These are phyloP conservation scores for Panthera uncia DNA, from an alignment of 2,113 vertebrate species.

Conservation along the genomic window DNA sequence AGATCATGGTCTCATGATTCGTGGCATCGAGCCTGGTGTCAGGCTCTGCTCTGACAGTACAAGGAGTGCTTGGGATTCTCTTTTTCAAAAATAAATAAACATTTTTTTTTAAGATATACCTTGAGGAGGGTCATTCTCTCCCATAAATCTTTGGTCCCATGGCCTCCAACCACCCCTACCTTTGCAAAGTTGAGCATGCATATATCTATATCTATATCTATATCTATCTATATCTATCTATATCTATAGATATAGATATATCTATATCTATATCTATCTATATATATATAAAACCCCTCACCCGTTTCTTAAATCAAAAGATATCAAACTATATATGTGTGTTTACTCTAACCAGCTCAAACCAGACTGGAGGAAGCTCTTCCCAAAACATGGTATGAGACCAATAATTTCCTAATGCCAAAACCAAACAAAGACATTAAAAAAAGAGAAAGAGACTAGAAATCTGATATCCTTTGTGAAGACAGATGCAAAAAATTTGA, in stretches of 20 bases:
- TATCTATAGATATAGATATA: too few species aligned
- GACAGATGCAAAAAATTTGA: neutral
- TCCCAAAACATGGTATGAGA: neutral
- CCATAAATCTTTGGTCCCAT: neutral
- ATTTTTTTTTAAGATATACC: neutral
- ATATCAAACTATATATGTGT: neutral
- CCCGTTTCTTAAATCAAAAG: neutral
- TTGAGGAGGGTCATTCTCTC: neutral
- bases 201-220: neutral
- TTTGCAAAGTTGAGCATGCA: neutral
- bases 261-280: too few species aligned
- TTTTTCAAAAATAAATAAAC: too few species aligned
- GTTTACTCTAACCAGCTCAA: neutral
- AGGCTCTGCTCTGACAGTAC: too few species aligned
- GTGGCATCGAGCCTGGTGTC: too few species aligned
- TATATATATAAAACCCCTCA: neutral
- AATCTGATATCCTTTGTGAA: neutral
- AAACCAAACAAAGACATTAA: neutral
- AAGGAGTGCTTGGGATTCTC: too few species aligned
- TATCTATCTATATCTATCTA: neutral
- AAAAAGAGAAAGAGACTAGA: slow-evolving; percentile 14
- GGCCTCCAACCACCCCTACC: neutral
- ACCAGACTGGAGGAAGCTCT: neutral
- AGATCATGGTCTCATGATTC: too few species aligned
- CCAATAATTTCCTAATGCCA: neutral